These are phyloP conservation scores for Rhodinocichla rosea DNA, from an alignment of 2,113 vertebrate species.

Conservation along the genomic window DNA sequence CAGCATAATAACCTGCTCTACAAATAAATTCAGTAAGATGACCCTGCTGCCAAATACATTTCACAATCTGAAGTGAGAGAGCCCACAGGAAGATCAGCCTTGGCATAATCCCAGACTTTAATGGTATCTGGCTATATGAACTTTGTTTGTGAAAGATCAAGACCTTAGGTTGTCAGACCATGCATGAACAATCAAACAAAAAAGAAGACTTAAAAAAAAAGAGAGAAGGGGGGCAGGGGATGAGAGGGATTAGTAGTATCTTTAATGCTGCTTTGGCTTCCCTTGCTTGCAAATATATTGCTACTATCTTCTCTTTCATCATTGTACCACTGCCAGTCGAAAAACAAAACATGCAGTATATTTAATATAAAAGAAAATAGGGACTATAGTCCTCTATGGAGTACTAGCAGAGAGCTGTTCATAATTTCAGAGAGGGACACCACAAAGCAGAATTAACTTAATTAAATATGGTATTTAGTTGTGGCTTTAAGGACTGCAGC, in stretches of 20 bases:
- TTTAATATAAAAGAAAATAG: not conserved
- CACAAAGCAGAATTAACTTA: not conserved
- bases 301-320: not conserved
- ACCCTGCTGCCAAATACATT: not conserved
- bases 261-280: not conserved
- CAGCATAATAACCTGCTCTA: not conserved
- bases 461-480: not conserved
- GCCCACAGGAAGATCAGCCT: not conserved
- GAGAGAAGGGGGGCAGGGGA: accelerated
- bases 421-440: not conserved
- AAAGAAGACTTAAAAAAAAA: not conserved
- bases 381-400: not conserved
- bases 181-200: not conserved
- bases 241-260: not conserved
- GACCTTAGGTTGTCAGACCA: not conserved
- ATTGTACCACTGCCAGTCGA: not conserved
- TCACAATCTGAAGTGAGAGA: not conserved
- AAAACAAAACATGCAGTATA: not conserved
- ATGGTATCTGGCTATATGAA: not conserved
- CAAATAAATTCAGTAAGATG: not conserved
- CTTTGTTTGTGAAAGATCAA: not conserved
- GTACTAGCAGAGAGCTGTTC: not conserved
- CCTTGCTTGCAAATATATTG: not conserved
- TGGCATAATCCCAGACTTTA: not conserved
- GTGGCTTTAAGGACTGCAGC: not conserved